These are phyloP conservation scores for Sebastes steindachneri DNA, from an alignment of 2,797 vertebrate species.

Conservation along the genomic window DNA sequence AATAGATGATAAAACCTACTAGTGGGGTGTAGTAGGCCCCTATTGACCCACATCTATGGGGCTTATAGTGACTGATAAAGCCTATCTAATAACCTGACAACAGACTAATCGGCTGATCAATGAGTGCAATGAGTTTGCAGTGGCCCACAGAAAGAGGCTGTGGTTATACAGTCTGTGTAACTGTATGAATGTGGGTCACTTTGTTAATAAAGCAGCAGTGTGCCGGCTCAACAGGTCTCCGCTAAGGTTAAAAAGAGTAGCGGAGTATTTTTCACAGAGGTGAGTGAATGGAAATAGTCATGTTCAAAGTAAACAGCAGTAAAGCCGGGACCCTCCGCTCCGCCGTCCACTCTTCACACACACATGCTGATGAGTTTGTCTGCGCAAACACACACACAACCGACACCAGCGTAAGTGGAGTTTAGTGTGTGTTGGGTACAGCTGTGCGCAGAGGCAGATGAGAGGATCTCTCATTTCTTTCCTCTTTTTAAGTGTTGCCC, in stretches of 20 bases:
- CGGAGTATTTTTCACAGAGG: slow-evolving; percentile 61
- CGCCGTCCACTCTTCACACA: slow-evolving; percentile 55
- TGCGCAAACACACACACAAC: slow-evolving; percentile 22
- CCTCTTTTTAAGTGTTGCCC: slow-evolving; percentile 62
- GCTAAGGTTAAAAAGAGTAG: slow-evolving; percentile 57
- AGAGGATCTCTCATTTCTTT: slow-evolving; percentile 61
- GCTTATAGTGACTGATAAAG: too few relatives aligned
- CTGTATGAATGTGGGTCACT: not conserved
- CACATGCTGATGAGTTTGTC: slow-evolving; percentile 59
- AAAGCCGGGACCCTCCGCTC: slow-evolving; percentile 2
- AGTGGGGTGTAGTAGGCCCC: too few relatives aligned
- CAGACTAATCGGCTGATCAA: too few relatives aligned
- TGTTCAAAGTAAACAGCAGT: slow-evolving; percentile 52
- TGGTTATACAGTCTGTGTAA: not conserved
- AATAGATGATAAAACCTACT: too few relatives aligned
- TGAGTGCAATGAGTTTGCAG: not conserved
- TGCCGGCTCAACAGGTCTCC: slow-evolving; percentile 28
- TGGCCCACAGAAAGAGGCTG: not conserved
- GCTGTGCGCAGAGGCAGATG: slow-evolving; percentile 40
- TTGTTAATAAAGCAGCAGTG: slow-evolving; percentile 18
- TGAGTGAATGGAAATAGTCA: slow-evolving; percentile 57
- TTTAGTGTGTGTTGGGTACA: not conserved
- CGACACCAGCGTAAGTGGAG: not conserved
- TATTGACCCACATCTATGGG: too few relatives aligned
- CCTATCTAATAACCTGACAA: too few relatives aligned